Percentiles rank a stretch among this genome's conserved stretches.
Conservation (phyloP, 1,140 invertebrate genomes). For the Varroa destructor region DNA sequence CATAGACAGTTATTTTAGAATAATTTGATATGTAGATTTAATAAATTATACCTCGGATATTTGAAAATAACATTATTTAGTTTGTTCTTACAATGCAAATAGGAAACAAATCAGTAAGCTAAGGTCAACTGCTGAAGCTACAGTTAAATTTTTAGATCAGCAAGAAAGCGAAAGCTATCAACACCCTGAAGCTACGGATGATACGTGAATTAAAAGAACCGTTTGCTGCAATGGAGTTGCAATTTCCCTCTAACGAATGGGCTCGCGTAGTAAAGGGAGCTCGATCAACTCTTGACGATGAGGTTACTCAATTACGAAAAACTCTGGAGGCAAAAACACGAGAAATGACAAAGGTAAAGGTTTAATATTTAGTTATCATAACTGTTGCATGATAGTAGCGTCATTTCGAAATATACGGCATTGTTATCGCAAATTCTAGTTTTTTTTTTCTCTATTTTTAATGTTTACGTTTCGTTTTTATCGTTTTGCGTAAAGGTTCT, state of each 20-base stretch:
- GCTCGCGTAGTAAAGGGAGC: not conserved
- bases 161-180: conserved; percentile 4
- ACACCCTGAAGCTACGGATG: conserved; percentile 5
- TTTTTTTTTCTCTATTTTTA: no score
- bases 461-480: no score
- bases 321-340: not conserved
- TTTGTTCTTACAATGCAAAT: no score
- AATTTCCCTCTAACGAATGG: not conserved
- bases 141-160: not conserved
- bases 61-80: no score
- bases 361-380: not conserved
- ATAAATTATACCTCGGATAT: no score
- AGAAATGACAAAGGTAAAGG: conserved; percentile 11
- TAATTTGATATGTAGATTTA: no score
- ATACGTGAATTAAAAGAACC: conserved; percentile 1
- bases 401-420: no score
- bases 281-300: not conserved
- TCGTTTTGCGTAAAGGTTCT: no score
- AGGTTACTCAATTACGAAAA: not conserved
- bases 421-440: no score
- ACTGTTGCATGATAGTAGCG: no score
- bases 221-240: not conserved
- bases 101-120: no score
- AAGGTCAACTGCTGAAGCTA: not conserved
- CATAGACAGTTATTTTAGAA: no score